Evolutionary conservation across 2,888 invertebrate genomes (phyloP).

Genomic region (Drosophila niveifrons): DNA sequence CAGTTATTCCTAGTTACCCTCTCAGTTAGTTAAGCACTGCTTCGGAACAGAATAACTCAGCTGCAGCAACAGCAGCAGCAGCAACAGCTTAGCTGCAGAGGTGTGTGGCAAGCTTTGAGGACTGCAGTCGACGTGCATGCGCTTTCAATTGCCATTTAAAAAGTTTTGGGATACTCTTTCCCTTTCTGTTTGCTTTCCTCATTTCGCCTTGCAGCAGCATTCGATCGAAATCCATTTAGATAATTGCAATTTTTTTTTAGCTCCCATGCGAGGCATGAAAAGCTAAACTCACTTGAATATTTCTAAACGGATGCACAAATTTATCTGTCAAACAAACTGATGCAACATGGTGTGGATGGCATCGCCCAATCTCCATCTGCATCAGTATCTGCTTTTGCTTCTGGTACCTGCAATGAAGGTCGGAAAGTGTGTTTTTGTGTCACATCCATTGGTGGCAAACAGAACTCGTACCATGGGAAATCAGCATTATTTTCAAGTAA

Average conservation of each 20-base stretch:
- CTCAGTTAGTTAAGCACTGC: conserved; percentile 29
- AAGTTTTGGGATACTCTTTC: conserved; percentile 2
- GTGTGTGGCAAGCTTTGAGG: conserved; percentile 4
- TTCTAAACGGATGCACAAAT: conserved; percentile 76
- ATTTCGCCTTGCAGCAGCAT: conserved; percentile 6
- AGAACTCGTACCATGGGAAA: conserved; percentile 50
- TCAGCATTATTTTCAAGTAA: conserved; percentile 18
- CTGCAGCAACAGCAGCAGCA: neutral
- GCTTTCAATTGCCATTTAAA: conserved; percentile 55
- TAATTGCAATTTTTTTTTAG: conserved; percentile 68
- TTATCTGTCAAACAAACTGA: conserved; percentile 58
- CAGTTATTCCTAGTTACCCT: neutral
- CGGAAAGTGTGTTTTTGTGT: conserved; percentile 70
- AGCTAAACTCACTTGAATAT: conserved; percentile 63
- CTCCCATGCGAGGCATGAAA: conserved; percentile 41
- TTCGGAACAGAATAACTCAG: conserved; percentile 25
- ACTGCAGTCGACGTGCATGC: conserved; percentile 27
- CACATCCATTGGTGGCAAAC: conserved; percentile 43
- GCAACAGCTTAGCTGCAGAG: neutral
- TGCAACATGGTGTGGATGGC: conserved; percentile 31
- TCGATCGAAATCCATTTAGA: conserved; percentile 66
- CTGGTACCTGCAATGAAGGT: conserved; percentile 58
- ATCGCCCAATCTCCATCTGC: neutral
- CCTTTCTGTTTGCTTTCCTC: neutral
- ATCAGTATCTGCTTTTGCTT: neutral